Conservation (phyloP, 2,888 invertebrate genomes). For the Archips xylosteana region DNA sequence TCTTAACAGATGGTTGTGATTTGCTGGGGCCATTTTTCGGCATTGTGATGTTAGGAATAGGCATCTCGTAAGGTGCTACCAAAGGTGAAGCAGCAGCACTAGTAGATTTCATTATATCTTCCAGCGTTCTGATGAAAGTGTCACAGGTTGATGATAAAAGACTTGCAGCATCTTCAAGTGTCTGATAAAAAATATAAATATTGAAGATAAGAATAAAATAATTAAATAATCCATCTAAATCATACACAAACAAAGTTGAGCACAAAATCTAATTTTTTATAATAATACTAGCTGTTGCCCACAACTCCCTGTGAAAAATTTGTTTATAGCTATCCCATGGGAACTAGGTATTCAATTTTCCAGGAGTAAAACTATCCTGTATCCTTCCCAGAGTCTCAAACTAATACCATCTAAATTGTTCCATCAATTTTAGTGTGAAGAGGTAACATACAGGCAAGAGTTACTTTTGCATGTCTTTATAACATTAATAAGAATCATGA, state of each 20-base stretch:
- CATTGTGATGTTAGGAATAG: conserved; percentile 58
- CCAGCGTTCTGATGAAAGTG: conserved; percentile 92
- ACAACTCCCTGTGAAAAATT: no score
- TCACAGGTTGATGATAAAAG: conserved; percentile 92
- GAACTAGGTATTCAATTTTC: no score
- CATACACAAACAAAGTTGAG: neutral
- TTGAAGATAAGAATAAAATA: neutral
- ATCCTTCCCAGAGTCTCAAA: no score
- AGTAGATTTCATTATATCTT: conserved; percentile 90
- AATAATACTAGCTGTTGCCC: no score
- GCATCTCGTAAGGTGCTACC: conserved; percentile 67
- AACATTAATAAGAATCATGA: no score
- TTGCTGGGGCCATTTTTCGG: conserved; percentile 51
- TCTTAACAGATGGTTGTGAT: conserved; percentile 55
- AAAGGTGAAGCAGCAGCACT: conserved; percentile 59
- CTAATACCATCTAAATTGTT: no score
- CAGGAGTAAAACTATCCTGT: no score
- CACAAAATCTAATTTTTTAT: neutral
- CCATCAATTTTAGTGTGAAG: no score
- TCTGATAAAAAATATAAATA: conserved; percentile 67
- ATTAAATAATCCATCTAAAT: neutral
- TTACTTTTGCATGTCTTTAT: no score
- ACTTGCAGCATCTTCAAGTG: conserved; percentile 90
- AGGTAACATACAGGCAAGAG: no score
- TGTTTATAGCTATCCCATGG: no score